Conservation (phyloP, 2,113 vertebrate species). For the Thunnus maccoyii region DNA sequence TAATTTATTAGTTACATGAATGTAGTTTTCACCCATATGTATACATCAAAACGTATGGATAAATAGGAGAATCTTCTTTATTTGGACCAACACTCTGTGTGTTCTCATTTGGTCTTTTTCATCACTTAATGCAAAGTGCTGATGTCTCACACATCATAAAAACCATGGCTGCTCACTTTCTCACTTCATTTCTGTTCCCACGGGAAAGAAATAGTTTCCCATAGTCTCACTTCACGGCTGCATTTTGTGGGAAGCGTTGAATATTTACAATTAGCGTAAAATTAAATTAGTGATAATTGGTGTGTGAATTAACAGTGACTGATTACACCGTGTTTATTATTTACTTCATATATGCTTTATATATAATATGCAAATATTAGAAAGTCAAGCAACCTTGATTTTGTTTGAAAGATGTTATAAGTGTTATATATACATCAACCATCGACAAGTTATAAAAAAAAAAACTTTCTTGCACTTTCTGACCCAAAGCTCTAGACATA, state of each 20-base stretch:
- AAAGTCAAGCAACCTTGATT: neutral
- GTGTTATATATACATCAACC: too few relatives aligned
- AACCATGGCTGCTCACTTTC: conserved; percentile 54
- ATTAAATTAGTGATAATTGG: neutral
- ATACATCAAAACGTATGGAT: neutral
- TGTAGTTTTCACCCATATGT: neutral
- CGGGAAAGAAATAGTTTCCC: conserved; percentile 67
- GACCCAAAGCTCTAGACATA: neutral
- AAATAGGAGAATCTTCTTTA: neutral
- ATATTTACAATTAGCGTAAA: neutral
- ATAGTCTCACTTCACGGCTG: conserved; percentile 57
- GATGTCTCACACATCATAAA: conserved; percentile 78
- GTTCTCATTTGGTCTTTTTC: conserved; percentile 41
- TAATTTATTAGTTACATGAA: too few relatives aligned
- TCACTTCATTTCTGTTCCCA: conserved; percentile 79
- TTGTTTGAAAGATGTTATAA: too few relatives aligned
- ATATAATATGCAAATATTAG: too few relatives aligned
- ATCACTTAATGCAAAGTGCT: conserved; percentile 57
- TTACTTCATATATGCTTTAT: neutral
- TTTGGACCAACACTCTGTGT: neutral
- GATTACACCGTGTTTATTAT: neutral
- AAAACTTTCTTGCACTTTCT: neutral
- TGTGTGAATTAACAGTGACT: neutral
- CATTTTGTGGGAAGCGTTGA: neutral
- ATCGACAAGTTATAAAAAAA: neutral